phyloP scores from a whole-genome alignment of 2,113 vertebrate genomes.

The Carlito syrichta region DNA sequence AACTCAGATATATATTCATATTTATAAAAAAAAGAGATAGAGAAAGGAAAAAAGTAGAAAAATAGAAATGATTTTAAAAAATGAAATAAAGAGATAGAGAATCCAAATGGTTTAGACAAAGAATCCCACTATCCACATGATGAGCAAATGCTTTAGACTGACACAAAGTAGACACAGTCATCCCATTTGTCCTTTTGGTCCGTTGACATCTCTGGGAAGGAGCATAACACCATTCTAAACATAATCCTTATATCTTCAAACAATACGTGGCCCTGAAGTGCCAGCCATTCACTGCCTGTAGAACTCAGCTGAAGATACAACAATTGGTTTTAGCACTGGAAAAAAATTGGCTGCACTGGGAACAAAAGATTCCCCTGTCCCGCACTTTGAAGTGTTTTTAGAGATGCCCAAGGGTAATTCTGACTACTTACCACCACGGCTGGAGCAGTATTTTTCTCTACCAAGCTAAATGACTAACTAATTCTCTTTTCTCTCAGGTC shows the following conservation, averaged over 20 bases:
- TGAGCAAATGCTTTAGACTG: not conserved
- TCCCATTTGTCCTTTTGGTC: fast-evolving
- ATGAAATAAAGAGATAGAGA: not conserved
- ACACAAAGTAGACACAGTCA: fast-evolving
- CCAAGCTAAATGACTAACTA: fast-evolving
- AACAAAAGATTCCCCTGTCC: too few relatives aligned
- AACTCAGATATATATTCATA: not conserved
- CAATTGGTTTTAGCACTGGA: too few relatives aligned
- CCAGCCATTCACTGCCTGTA: fast-evolving
- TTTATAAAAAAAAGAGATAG: not conserved
- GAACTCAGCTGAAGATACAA: not conserved
- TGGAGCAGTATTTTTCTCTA: not conserved
- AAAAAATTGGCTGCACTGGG: not conserved
- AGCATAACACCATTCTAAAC: fast-evolving
- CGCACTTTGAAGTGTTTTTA: not conserved
- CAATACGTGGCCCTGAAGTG: fast-evolving
- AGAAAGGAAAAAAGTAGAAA: not conserved
- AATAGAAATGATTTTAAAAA: not conserved
- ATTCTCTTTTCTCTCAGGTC: not conserved
- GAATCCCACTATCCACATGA: fast-evolving
- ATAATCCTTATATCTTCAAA: too few relatives aligned
- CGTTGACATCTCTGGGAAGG: not conserved
- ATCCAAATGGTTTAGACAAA: not conserved
- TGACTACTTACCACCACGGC: not conserved
- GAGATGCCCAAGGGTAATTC: not conserved